Conservation (phyloP, 2,888 invertebrate genomes). For the Platyscelio sp. region DNA sequence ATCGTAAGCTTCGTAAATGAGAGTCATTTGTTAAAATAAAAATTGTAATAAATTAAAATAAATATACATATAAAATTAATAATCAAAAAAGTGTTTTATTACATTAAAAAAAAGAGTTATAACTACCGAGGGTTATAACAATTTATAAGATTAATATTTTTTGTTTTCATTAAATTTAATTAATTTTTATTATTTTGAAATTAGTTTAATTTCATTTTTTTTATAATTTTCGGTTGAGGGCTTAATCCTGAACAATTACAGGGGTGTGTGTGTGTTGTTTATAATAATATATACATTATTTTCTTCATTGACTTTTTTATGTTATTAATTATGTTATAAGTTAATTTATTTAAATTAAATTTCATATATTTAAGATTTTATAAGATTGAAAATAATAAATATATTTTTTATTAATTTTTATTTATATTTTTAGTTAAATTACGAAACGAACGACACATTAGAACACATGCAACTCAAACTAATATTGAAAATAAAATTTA, state of each 20-base stretch:
- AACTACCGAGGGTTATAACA: too few relatives aligned
- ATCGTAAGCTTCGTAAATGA: too few relatives aligned
- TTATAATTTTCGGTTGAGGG: conserved; percentile 90
- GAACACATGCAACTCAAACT: too few relatives aligned
- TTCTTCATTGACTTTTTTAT: conserved; percentile 89
- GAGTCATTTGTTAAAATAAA: too few relatives aligned
- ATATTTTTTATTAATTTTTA: conserved; percentile 80
- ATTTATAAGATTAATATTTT: conserved; percentile 87
- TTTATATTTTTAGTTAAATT: conserved; percentile 91
- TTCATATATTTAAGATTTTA: too few relatives aligned
- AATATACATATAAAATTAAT: too few relatives aligned
- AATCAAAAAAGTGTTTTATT: too few relatives aligned
- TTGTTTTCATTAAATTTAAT: conserved; percentile 88
- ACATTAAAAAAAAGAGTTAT: too few relatives aligned
- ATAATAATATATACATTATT: conserved; percentile 91
- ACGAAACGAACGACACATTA: too few relatives aligned
- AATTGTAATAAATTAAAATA: too few relatives aligned
- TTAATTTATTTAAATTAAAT: conserved; percentile 67
- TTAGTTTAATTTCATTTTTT: conserved; percentile 89
- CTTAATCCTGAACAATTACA: conserved; percentile 90
- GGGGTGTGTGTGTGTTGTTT: conserved; percentile 89
- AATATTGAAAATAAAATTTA: too few relatives aligned
- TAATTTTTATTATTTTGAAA: conserved; percentile 91
- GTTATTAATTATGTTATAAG: conserved; percentile 85
- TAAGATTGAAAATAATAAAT: conserved; percentile 78